Conservation (phyloP, 2,888 invertebrate genomes). For the Sinopyrophorus schimmeli region DNA sequence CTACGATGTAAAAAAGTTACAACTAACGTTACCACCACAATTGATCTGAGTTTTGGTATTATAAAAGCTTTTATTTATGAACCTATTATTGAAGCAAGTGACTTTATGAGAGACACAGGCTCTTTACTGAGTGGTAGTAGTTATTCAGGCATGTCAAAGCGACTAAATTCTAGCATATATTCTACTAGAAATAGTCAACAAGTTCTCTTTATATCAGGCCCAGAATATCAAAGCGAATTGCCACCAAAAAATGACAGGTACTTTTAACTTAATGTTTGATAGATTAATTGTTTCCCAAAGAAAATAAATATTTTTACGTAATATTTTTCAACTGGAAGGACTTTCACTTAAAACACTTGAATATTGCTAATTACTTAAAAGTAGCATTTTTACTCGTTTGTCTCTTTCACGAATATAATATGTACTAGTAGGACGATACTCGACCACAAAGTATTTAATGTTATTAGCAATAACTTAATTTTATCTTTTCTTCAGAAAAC, state of each 20-base stretch:
- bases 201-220: slow-evolving; percentile 61
- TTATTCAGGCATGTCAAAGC: slow-evolving; percentile 5
- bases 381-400: too few relatives aligned
- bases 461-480: too few relatives aligned
- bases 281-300: too few relatives aligned
- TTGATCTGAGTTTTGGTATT: slow-evolving; percentile 52
- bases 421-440: too few relatives aligned
- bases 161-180: slow-evolving; percentile 3
- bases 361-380: too few relatives aligned
- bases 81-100: slow-evolving; percentile 36
- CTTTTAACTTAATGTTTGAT: neutral
- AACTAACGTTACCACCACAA: slow-evolving; percentile 52
- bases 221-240: slow-evolving; percentile 49
- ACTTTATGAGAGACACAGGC: neutral
- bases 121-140: neutral
- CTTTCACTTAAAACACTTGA: too few relatives aligned
- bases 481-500: too few relatives aligned
- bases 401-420: too few relatives aligned
- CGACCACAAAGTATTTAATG: too few relatives aligned
- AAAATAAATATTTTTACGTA: too few relatives aligned
- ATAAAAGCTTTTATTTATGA: slow-evolving; percentile 60
- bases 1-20: slow-evolving; percentile 51
- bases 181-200: slow-evolving; percentile 54
- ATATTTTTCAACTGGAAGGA: too few relatives aligned
- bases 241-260: neutral